phyloP scores from a whole-genome alignment of 2,888 invertebrate species.

The Oxyscelio sp. region DNA sequence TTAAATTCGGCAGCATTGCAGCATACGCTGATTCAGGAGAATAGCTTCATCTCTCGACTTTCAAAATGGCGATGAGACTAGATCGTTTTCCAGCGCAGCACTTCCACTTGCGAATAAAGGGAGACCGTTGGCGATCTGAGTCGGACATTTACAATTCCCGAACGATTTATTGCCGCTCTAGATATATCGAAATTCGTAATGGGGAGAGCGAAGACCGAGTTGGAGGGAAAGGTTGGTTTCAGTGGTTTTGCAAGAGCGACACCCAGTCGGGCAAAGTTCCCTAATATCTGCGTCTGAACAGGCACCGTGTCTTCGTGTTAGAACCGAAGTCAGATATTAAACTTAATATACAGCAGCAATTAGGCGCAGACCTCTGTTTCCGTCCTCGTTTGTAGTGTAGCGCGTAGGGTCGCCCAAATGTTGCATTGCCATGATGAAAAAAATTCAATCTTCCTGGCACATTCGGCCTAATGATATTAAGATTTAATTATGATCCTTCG shows the following conservation, averaged over 20 bases:
- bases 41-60: constrained; percentile 59
- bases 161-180: constrained; percentile 85
- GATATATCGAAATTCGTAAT: constrained; percentile 79
- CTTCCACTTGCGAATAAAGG: constrained; percentile 46
- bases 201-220: constrained; percentile 49
- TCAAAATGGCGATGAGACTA: constrained; percentile 66
- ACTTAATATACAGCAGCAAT: constrained; percentile 87
- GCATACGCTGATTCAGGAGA: constrained; percentile 56
- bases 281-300: constrained; percentile 79
- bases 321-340: constrained; percentile 85
- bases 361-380: constrained; percentile 83
- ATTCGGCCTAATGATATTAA: constrained; percentile 45
- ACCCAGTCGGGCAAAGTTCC: constrained; percentile 82
- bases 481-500: constrained; percentile 55
- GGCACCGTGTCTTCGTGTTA: constrained; percentile 74
- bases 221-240: constrained; percentile 55
- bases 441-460: constrained; percentile 52
- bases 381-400: constrained; percentile 47
- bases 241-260: constrained; percentile 72
- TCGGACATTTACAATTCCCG: constrained; percentile 85
- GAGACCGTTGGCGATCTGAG: constrained; percentile 80
- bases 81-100: constrained; percentile 54
- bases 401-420: constrained; percentile 62
- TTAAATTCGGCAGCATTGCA: constrained; percentile 48
- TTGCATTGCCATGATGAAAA: constrained; percentile 56